These are phyloP conservation scores for Xenentodon cancila DNA, from an alignment of 2,797 vertebrate genomes.

Conservation along the genomic window DNA sequence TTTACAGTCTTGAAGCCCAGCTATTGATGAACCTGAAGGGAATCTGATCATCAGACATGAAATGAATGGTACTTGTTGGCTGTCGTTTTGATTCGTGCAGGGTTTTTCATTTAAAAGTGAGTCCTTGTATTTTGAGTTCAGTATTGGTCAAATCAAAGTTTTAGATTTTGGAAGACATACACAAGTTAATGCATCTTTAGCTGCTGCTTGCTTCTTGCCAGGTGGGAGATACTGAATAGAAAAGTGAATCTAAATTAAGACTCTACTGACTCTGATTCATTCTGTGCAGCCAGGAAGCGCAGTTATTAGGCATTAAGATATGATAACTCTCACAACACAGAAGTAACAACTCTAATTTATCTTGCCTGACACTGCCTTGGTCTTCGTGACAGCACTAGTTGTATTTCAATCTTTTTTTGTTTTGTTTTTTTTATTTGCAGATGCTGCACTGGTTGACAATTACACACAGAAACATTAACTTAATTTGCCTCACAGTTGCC, in stretches of 20 bases:
- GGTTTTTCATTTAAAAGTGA: too few relatives aligned
- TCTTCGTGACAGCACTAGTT: slow-evolving; percentile 36
- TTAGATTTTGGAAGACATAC: slow-evolving; percentile 11
- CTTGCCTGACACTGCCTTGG: slow-evolving; percentile 40
- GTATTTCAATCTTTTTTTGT: slow-evolving; percentile 21
- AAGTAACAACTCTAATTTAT: slow-evolving; percentile 59
- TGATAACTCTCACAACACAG: slow-evolving; percentile 60
- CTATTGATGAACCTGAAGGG: slow-evolving; percentile 24
- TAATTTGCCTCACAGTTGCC: slow-evolving; percentile 54
- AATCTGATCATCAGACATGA: slow-evolving; percentile 1
- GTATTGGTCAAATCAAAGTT: too few relatives aligned
- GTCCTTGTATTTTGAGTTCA: too few relatives aligned
- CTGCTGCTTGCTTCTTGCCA: slow-evolving; percentile 28
- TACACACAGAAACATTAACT: slow-evolving; percentile 54
- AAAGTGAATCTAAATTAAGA: slow-evolving; percentile 48
- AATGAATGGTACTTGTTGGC: background rate
- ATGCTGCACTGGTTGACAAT: slow-evolving; percentile 43
- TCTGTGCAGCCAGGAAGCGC: slow-evolving; percentile 43
- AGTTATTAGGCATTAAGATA: slow-evolving; percentile 64
- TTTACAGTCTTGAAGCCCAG: background rate
- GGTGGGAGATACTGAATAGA: slow-evolving; percentile 19
- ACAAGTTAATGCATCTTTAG: slow-evolving; percentile 27
- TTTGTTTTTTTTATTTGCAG: slow-evolving; percentile 63
- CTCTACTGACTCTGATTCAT: slow-evolving; percentile 37
- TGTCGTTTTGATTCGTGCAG: too few relatives aligned